Conservation (phyloP, 2,888 invertebrate genomes). For the Harpalus rubripes region DNA sequence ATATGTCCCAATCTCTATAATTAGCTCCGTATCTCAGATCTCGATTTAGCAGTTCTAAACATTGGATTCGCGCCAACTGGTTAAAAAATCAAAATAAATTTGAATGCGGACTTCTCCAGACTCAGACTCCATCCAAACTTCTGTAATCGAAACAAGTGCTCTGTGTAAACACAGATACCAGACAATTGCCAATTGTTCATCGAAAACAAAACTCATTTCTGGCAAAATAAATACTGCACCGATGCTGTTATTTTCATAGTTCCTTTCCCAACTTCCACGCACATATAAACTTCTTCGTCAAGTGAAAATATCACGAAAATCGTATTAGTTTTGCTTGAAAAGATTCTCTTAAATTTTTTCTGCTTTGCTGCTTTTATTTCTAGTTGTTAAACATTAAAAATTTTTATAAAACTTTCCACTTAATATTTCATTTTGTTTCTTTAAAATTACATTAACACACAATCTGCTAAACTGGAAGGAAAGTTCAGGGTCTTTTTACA, state of each 20-base stretch:
- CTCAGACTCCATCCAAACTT: slow-evolving; percentile 18
- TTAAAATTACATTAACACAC: background rate
- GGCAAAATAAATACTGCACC: slow-evolving; percentile 32
- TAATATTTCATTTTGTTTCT: slow-evolving; percentile 4
- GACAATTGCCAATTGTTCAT: slow-evolving; percentile 40
- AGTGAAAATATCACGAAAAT: slow-evolving; percentile 22
- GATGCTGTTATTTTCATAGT: slow-evolving; percentile 43
- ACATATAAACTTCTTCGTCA: slow-evolving; percentile 28
- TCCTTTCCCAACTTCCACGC: background rate
- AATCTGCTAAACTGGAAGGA: background rate
- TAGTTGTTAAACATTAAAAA: background rate
- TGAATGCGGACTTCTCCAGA: slow-evolving; percentile 41
- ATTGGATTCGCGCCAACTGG: slow-evolving; percentile 54
- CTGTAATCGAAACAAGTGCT: slow-evolving; percentile 46
- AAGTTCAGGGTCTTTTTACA: too few relatives aligned
- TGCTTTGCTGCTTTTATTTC: background rate
- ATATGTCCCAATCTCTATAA: slow-evolving; percentile 57
- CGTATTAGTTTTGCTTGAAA: slow-evolving; percentile 35
- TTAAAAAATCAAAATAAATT: slow-evolving; percentile 59
- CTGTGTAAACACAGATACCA: slow-evolving; percentile 37
- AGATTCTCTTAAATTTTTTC: slow-evolving; percentile 6
- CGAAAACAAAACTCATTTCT: slow-evolving; percentile 45
- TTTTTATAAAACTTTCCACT: background rate
- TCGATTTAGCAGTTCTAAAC: slow-evolving; percentile 55
- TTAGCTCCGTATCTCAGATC: slow-evolving; percentile 55